These are phyloP conservation scores for Chrysodeixis includens DNA, from an alignment of 2,888 invertebrate genomes.

Conservation along the genomic window DNA sequence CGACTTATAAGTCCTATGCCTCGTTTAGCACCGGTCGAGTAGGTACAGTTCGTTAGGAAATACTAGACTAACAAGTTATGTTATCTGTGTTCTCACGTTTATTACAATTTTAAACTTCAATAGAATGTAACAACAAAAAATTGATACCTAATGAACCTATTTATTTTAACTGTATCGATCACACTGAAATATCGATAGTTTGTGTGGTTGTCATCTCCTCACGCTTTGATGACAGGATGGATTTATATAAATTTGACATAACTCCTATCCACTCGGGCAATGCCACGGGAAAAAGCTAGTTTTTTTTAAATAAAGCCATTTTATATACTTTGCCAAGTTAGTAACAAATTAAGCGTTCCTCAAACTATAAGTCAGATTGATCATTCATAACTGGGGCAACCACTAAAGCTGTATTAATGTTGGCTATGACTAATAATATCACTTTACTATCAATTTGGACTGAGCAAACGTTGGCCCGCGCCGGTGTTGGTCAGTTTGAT, in stretches of 20 bases:
- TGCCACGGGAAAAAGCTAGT: too few relatives aligned
- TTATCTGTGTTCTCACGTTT: too few relatives aligned
- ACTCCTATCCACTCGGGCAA: too few relatives aligned
- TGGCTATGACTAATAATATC: background rate
- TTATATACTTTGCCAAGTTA: background rate
- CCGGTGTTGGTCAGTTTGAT: background rate
- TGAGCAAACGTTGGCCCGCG: background rate
- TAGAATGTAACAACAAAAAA: too few relatives aligned
- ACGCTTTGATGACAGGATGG: too few relatives aligned
- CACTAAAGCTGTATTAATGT: background rate
- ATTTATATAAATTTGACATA: too few relatives aligned
- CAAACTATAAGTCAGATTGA: background rate
- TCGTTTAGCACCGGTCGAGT: constrained; percentile 43
- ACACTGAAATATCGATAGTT: too few relatives aligned
- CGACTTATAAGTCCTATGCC: constrained; percentile 59
- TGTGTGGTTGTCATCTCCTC: too few relatives aligned
- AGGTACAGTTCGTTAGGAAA: background rate
- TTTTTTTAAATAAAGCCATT: too few relatives aligned
- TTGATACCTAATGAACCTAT: too few relatives aligned
- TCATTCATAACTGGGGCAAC: background rate
- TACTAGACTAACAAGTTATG: background rate
- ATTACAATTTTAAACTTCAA: too few relatives aligned
- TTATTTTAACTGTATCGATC: too few relatives aligned
- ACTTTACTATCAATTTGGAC: constrained; percentile 1
- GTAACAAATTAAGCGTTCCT: background rate